phyloP scores from a whole-genome alignment of 2,797 vertebrate genomes.

The Oreortyx pictus region DNA sequence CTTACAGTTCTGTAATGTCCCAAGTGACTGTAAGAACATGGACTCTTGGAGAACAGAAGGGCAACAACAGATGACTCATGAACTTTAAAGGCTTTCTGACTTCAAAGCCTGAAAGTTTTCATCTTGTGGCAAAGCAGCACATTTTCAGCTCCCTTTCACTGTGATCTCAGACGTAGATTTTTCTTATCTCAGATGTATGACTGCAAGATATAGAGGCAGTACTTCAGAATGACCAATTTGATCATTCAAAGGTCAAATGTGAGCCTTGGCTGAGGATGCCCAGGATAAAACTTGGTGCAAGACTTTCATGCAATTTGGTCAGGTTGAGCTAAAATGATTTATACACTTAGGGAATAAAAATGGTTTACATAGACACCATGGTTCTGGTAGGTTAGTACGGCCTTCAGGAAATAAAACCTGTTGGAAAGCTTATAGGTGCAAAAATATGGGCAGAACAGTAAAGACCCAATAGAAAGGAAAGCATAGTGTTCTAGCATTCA shows the following conservation, averaged over 20 bases:
- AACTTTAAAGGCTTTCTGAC: not conserved
- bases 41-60: not conserved
- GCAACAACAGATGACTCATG: not conserved
- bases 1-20: not conserved
- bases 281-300: not conserved
- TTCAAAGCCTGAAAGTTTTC: not conserved
- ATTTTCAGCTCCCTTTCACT: not conserved
- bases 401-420: not conserved
- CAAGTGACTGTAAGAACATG: accelerated
- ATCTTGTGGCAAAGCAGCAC: not conserved
- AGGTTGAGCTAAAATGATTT: constrained; percentile 3
- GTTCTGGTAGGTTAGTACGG: not conserved
- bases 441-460: not conserved
- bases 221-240: not conserved
- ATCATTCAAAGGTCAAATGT: accelerated
- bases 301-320: not conserved
- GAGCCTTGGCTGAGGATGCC: not conserved
- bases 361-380: not conserved
- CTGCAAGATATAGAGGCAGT: not conserved
- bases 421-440: not conserved
- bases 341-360: not conserved
- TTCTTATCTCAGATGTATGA: not conserved
- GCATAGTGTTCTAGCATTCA: not conserved
- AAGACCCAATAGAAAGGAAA: not conserved
- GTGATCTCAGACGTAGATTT: not conserved